Base-by-base conservation (phyloP, 2,797 vertebrate genomes). In the Rhinichthys osculus region DNA sequence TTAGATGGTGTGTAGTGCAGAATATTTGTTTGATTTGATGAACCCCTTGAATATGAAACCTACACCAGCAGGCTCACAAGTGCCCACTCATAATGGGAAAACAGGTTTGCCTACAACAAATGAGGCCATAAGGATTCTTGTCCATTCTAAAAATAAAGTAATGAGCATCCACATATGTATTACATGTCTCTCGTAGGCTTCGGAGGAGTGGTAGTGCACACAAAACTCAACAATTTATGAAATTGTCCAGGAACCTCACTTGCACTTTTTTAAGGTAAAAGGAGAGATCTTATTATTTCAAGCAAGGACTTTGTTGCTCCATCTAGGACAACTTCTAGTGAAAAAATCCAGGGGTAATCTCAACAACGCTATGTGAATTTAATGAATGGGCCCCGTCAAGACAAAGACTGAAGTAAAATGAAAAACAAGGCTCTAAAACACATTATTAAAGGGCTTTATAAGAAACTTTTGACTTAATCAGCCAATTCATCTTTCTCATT, bases 1-100 rank as follows among this genome's bases (percentile, higher is more conserved):
- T 91, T 87, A 82, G 90, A 91, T 91, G 90, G 89, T 90, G 91
- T 89, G 87, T 42, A 50, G 88, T 78, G 67, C 89, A 85, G 86
- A 88, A 88, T 90, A 91, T 92, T 90, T 91, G 89, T 93, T 92
- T 93, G 90, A 93, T 93, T 92, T 91, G 87, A 88, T 85, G 85
- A 92, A 91, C 87, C 87, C 81, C 88, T 33, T 52, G 77, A 92
- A 90, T 89, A 90, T 42, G 85, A 86, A 70, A 87, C 87, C 86
- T 87, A 85, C 88, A 90, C 90, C 78, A 90, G 88, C 87, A 86
- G 72, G 83, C 87, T 86, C 30, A 54, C 35, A 2, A 73, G 21
- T 71, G n/a, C 62, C 87, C 35, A 62, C 79, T 84, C 66, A 81
- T 87, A 89, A 88, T 86, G 86, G 47, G 84, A 91, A 89, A 52